Evolutionary conservation across 2,888 invertebrate species (phyloP).

Genomic region (Acanthosepion esculentum): DNA sequence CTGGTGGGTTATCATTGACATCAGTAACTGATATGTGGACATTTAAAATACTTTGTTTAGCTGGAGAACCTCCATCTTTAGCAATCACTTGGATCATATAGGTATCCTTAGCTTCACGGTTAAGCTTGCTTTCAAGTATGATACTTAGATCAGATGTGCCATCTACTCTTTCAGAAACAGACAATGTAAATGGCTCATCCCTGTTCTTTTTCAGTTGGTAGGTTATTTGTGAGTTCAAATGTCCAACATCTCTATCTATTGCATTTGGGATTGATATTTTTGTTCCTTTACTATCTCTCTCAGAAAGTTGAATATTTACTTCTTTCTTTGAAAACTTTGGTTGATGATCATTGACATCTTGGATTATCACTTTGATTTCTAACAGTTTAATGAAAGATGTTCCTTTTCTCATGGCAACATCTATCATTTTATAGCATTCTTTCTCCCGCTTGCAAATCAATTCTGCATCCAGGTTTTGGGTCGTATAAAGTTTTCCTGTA

Average conservation of each 20-base stretch:
- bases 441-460: not conserved
- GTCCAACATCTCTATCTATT: not conserved
- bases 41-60: not conserved
- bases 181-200: not conserved
- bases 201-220: not conserved
- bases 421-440: slow-evolving; percentile 8
- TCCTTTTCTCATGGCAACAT: not conserved
- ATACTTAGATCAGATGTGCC: not conserved
- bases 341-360: not conserved
- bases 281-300: not conserved
- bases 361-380: slow-evolving; percentile 18
- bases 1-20: not conserved
- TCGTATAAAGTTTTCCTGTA: not conserved
- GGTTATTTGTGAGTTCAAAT: slow-evolving; percentile 21
- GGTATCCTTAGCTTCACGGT: not conserved
- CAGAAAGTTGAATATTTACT: not conserved
- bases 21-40: not conserved
- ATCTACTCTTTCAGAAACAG: not conserved
- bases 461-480: not conserved
- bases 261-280: slow-evolving; percentile 14
- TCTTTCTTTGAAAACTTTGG: not conserved
- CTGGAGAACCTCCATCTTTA: not conserved
- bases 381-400: not conserved
- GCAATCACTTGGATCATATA: slow-evolving; percentile 8
- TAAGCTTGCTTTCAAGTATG: not conserved